Evolutionary conservation across 1,140 invertebrate genomes (phyloP).

Genomic region (Brachionus manjavacas): DNA sequence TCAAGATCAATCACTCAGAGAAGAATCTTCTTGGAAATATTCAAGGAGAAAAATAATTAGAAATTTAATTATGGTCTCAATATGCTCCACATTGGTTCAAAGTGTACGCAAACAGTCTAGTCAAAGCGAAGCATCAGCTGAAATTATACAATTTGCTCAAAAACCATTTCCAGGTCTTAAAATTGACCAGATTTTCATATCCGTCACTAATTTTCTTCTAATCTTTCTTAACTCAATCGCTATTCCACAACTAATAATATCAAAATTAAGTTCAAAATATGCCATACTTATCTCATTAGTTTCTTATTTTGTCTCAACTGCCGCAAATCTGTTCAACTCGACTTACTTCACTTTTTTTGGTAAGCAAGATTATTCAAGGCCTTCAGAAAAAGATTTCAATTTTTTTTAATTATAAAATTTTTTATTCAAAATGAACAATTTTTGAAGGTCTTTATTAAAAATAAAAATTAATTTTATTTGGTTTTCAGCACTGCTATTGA

Average conservation of each 20-base stretch:
- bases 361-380: not conserved
- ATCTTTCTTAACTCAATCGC: not conserved
- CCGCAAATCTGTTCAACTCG: not conserved
- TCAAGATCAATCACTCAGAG: not conserved
- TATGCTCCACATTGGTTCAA: not conserved
- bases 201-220: not conserved
- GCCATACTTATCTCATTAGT: not conserved
- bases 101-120: not conserved
- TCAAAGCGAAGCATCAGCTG: not conserved
- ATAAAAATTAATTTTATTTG: not conserved
- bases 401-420: not conserved
- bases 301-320: not conserved
- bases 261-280: not conserved
- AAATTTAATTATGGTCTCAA: constrained; percentile 13
- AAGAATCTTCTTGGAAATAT: not conserved
- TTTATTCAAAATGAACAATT: no score
- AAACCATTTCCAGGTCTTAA: not conserved
- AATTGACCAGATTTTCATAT: not conserved
- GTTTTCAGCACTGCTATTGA: not conserved
- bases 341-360: not conserved
- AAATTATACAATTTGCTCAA: not conserved
- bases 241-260: not conserved
- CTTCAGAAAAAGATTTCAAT: not conserved
- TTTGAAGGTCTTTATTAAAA: not conserved
- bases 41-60: not conserved